Conservation (phyloP, 2,888 invertebrate species). For the Meiosimyza platycephala region DNA sequence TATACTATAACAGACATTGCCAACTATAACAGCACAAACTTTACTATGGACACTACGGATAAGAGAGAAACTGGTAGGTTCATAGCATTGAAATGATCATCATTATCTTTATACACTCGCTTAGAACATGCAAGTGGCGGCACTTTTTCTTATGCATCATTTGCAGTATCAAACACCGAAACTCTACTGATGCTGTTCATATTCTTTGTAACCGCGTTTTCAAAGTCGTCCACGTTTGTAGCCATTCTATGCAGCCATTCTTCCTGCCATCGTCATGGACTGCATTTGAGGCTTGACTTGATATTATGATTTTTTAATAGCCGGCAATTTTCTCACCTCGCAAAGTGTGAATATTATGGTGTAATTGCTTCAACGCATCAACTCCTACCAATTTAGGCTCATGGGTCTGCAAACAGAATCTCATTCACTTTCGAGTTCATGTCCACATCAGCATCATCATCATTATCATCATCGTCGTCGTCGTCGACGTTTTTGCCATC, state of each 20-base stretch:
- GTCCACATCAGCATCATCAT: neutral
- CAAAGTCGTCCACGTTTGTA: neutral
- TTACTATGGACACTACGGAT: too few relatives aligned
- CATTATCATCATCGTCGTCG: neutral
- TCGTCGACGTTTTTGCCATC: constrained; percentile 6
- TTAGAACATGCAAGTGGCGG: neutral
- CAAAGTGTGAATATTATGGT: constrained; percentile 69
- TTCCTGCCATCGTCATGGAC: neutral
- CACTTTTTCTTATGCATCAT: neutral
- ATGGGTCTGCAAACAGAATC: constrained; percentile 44
- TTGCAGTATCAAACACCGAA: constrained; percentile 7
- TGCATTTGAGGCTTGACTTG: constrained; percentile 43
- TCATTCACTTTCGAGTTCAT: neutral
- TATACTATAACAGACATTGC: neutral
- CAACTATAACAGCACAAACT: too few relatives aligned
- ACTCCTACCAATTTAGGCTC: constrained; percentile 65
- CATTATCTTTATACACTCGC: constrained; percentile 16
- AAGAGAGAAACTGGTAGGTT: neutral
- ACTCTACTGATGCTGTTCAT: neutral
- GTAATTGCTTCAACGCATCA: constrained; percentile 68
- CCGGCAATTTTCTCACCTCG: constrained; percentile 68
- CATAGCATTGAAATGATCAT: constrained; percentile 24
- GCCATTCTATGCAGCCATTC: constrained; percentile 14
- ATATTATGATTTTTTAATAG: constrained; percentile 68
- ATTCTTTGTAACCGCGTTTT: neutral